phyloP scores from a whole-genome alignment of 2,888 invertebrate genomes.

The Fragum sueziense region DNA sequence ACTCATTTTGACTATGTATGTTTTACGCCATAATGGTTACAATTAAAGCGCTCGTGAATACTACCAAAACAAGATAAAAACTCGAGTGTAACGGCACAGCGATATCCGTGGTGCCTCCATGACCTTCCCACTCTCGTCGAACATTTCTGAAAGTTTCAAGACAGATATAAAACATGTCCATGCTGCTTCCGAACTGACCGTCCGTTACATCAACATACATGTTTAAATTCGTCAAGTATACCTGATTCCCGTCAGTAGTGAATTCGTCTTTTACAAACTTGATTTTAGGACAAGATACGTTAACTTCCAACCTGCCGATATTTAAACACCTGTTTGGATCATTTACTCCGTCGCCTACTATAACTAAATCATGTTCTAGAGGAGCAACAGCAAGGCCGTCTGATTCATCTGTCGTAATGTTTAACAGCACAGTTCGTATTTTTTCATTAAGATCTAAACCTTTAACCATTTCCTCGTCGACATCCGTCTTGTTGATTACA shows the following conservation, averaged over 20 bases:
- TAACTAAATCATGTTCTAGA: not conserved
- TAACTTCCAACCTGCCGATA: not conserved
- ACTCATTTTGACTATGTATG: too few relatives aligned
- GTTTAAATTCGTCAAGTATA: not conserved
- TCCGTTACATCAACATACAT: not conserved
- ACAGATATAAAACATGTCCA: not conserved
- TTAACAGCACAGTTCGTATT: not conserved
- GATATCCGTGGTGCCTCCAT: too few relatives aligned
- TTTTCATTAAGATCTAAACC: not conserved
- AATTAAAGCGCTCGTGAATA: too few relatives aligned
- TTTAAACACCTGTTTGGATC: not conserved
- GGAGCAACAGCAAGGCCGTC: not conserved
- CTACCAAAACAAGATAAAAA: too few relatives aligned
- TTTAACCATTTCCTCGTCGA: not conserved
- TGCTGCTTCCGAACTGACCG: not conserved
- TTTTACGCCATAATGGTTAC: too few relatives aligned
- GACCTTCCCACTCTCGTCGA: too few relatives aligned
- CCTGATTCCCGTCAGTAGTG: not conserved
- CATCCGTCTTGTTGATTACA: not conserved
- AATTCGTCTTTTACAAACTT: not conserved
- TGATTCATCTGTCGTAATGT: not conserved
- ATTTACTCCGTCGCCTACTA: not conserved
- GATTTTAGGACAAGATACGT: conserved; percentile 10
- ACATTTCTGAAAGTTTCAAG: not conserved
- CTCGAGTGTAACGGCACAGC: too few relatives aligned